Evolutionary conservation across 2,113 vertebrate genomes (phyloP), one percentile per base, ranked within the genome.

Genomic region (Osmerus mordax): DNA sequence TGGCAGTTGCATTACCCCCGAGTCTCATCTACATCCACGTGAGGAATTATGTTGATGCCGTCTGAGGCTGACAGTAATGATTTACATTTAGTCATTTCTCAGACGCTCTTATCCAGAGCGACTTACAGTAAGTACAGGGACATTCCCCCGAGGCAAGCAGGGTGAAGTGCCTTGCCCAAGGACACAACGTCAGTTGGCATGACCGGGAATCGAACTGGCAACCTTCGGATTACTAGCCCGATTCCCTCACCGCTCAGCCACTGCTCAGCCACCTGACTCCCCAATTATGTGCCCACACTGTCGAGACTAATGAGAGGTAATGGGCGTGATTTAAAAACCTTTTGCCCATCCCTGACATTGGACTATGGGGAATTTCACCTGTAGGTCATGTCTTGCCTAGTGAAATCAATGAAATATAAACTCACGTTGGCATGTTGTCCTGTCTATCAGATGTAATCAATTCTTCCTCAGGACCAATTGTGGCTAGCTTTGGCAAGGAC

Each of bases 1-100:
- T 58, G 63, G 62, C 61, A 58, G 41, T 8, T 0, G 23, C 18
- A 32, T 3, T 54, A 16, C 32, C 62, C 29, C 65, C 4, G 18
- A 65, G 64, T 68, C 65, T 66, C 65, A 76, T 70, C 69, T 78
- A 54, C 53, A 72, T 53, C 54, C 54, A 62, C 25, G 59, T 54
- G 70, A 66, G 55, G 79, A 77, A 81, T 78, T 74, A 79, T 68
- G 65, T 55, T 77, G 73, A 79, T 72, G 74, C n/a, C 65, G 65
- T 74, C 71, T 63, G 28, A 53, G 32, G 56, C 70, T 81, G 67
- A 79, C 68, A 67, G 67, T 80, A 81, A n/a, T n/a, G n/a, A n/a
- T n/a, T n/a, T n/a, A n/a, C n/a, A n/a, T n/a, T n/a, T n/a, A n/a
- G n/a, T n/a, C n/a, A n/a, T n/a, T n/a, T n/a, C n/a, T n/a, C n/a